Percentiles rank a stretch among this genome's conserved stretches.
Conservation (phyloP, 2,113 vertebrate species). For the human region DNA sequence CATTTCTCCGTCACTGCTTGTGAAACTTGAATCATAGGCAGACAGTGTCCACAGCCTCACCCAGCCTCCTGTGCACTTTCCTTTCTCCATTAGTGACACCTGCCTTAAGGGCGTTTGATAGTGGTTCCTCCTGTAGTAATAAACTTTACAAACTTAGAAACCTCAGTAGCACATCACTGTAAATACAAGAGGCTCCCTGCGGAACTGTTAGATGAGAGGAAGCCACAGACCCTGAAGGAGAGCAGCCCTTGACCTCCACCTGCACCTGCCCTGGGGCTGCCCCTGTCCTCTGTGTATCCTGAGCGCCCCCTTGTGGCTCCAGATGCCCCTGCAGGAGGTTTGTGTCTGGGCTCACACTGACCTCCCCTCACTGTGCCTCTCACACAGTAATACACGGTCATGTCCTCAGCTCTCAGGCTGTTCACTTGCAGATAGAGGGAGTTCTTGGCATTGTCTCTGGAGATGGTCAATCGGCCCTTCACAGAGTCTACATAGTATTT, state of each 20-base stretch:
- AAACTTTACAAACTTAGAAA: background rate
- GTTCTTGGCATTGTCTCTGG: background rate
- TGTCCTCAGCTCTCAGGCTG: background rate
- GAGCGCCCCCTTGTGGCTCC: no score
- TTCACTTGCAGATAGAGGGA: background rate
- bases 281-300: accelerated
- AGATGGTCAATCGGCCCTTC: background rate
- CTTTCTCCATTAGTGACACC: background rate
- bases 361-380: background rate
- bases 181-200: background rate
- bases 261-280: no score
- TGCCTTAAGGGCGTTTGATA: background rate
- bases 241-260: background rate
- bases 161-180: background rate
- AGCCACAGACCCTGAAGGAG: background rate
- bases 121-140: background rate
- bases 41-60: background rate
- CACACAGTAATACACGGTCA: background rate
- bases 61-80: background rate
- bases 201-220: background rate
- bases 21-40: background rate
- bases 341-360: background rate
- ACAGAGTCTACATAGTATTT: background rate
- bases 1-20: background rate
- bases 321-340: accelerated